Base-by-base conservation (phyloP, 2,888 invertebrate species). In the Pseudolycoriella hygida region DNA sequence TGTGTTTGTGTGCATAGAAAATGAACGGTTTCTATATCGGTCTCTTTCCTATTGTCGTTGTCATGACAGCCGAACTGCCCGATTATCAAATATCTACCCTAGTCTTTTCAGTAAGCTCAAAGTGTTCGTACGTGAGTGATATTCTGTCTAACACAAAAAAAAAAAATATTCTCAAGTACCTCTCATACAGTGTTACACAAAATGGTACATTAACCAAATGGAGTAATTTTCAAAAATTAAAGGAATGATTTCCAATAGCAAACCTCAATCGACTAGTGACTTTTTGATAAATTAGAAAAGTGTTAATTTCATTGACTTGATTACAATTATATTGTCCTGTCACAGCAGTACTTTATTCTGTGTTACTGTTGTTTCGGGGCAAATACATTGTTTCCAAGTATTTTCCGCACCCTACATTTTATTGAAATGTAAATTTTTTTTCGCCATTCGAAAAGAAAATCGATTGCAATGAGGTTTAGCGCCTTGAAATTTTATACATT, bases 321-420 rank as follows among this genome's bases (percentile, higher is more conserved):
- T 67, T 73, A 76, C 79, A 74, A 76, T 81, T 75, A 88, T 88
- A 88, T 89, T 89, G 88, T 89, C 88, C 87, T 87, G 88, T 88
- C 88, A 88, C 88, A 88, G 88, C 88, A 88, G 88, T 88, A 88
- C 79, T 77, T 68, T 71, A 67, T 61, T 54, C 66, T 56, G 66
- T 66, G 70, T 73, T 88, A 88, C 88, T 88, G 88, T 83, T 88
- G 85, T 77, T 76, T 73, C 83, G 76, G 85, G 88, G 86, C 88
- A 88, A 85, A 74, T 75, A 72, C 76, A 75, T 70, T 70, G 76
- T 72, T 58, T 55, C 56, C 37, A 40, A 12, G 44, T 38, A 37
- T 18, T 39, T 34, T 34, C 15, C 15, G n/a, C 34, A 34, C 34
- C 34, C 25, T 25, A 25, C 25, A 25, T 25, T 25, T 25, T 6